phyloP scores from a whole-genome alignment of 2,888 invertebrate species.

The Conops quadrifasciatus region DNA sequence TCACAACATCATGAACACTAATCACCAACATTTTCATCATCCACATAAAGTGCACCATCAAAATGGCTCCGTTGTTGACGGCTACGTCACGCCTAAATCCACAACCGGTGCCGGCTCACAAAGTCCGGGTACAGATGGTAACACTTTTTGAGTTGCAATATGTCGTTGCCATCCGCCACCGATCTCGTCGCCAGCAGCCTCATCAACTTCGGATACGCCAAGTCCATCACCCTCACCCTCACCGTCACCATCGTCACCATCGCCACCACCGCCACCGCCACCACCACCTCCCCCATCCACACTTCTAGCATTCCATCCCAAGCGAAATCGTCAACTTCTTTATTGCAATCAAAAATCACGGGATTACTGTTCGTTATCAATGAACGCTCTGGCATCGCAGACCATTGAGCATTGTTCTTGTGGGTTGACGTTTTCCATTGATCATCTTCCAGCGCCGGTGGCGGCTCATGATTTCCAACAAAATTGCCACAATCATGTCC shows the following conservation, averaged over 20 bases:
- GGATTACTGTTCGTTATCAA: neutral
- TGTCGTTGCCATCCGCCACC: conserved; percentile 61
- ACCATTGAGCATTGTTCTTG: conserved; percentile 58
- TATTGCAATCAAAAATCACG: conserved; percentile 25
- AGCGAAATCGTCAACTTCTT: conserved; percentile 32
- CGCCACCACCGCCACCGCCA: conserved; percentile 54
- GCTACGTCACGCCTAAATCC: conserved; percentile 57
- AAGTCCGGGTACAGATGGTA: conserved; percentile 50
- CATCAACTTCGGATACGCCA: conserved; percentile 38
- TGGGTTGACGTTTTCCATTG: conserved; percentile 55
- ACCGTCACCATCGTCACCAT: conserved; percentile 42
- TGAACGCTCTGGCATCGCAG: conserved; percentile 25
- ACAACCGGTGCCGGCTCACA: conserved; percentile 6
- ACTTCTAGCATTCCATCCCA: conserved; percentile 53
- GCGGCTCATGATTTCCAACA: neutral
- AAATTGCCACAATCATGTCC: neutral
- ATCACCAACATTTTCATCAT: conserved; percentile 39
- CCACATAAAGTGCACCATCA: conserved; percentile 46
- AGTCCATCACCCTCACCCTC: conserved; percentile 9
- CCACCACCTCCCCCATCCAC: conserved; percentile 45
- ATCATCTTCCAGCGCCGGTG: conserved; percentile 29
- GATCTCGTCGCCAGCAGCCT: conserved; percentile 29
- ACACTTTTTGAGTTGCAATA: conserved; percentile 64
- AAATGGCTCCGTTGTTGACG: conserved; percentile 51
- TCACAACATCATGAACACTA: conserved; percentile 29